Evolutionary conservation across 2,113 vertebrate genomes (phyloP), one percentile per base, ranked within the genome.

Genomic region (Romanogobio albipinnatus): DNA sequence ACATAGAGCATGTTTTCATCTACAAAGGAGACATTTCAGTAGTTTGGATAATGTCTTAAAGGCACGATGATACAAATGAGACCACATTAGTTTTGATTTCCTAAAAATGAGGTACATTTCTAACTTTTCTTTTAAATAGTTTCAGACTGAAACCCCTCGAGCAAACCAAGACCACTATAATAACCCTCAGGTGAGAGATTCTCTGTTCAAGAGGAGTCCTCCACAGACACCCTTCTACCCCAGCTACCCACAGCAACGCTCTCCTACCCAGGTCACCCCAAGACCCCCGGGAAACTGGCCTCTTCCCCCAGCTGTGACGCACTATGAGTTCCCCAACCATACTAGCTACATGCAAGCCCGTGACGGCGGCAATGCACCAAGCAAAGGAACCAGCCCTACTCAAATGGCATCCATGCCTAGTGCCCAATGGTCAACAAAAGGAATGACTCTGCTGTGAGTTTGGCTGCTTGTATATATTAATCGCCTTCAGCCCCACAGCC

Each of bases 211-310:
- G 85, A 92, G 90, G 43, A 85, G 82, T 0, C 6, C 89, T 7
- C 86, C 89, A 6, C 92, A 92, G 56, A 93, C 90, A 2, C 43
- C 90, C 22, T 92, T 89, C 80, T 94, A 93, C 64, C 61, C 51
- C 90, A 90, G 88, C 43, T 91, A 29, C 1, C 84, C 0, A 9
- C 68, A 10, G 13, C 90, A 0, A 0, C 82, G 4, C 89, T 90
- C 85, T 7, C 86, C 3, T 13, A 39, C 84, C 3, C 84, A 26
- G 22, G 83, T n/a, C 43, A 87, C 62, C 0, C 0, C 59, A 17
- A 90, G 85, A 79, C 66, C 88, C 5, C 90, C 83, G 29, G 51
- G 62, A 17, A 76, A 73, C 61, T 94, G 93, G 93, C 49, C 89
- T 29, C 6, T 93, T 71, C 83, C 91, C 9, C 79, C 89, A 0